Conservation (phyloP, 2,888 invertebrate genomes). For the Saturnia pavonia region DNA sequence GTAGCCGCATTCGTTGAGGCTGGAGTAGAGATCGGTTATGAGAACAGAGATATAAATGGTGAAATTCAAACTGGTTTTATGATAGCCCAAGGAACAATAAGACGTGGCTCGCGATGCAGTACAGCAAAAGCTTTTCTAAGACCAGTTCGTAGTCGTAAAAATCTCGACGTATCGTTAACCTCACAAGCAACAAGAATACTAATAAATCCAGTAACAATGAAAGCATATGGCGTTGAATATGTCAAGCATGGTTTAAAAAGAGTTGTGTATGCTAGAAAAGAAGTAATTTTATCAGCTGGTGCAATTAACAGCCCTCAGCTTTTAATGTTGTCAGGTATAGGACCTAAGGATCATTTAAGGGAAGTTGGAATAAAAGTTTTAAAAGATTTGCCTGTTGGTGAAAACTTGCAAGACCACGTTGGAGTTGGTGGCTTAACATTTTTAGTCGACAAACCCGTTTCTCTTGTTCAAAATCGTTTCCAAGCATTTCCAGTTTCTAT, state of each 20-base stretch:
- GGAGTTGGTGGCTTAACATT: constrained; percentile 92
- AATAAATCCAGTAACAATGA: constrained; percentile 87
- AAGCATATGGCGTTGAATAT: constrained; percentile 91
- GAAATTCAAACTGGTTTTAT: constrained; percentile 90
- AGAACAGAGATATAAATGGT: constrained; percentile 91
- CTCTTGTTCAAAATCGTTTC: constrained; percentile 90
- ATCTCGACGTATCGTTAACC: constrained; percentile 91
- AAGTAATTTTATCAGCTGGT: constrained; percentile 94
- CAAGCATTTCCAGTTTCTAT: constrained; percentile 90
- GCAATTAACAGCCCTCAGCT: constrained; percentile 96
- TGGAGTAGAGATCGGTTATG: constrained; percentile 91
- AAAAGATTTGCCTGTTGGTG: constrained; percentile 88
- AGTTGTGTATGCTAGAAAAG: constrained; percentile 88
- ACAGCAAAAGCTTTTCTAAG: constrained; percentile 94
- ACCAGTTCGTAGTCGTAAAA: constrained; percentile 87
- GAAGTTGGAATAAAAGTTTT: constrained; percentile 87
- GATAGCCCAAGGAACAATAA: constrained; percentile 91
- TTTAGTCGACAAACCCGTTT: constrained; percentile 90
- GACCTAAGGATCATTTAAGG: constrained; percentile 86
- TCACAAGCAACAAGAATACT: constrained; percentile 89
- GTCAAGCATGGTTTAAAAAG: constrained; percentile 87
- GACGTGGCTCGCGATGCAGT: constrained; percentile 90
- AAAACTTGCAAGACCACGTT: constrained; percentile 94
- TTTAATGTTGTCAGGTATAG: constrained; percentile 94
- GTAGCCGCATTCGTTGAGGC: constrained; percentile 92